Conservation (phyloP, 2,113 vertebrate species). For the Macrotus californicus region DNA sequence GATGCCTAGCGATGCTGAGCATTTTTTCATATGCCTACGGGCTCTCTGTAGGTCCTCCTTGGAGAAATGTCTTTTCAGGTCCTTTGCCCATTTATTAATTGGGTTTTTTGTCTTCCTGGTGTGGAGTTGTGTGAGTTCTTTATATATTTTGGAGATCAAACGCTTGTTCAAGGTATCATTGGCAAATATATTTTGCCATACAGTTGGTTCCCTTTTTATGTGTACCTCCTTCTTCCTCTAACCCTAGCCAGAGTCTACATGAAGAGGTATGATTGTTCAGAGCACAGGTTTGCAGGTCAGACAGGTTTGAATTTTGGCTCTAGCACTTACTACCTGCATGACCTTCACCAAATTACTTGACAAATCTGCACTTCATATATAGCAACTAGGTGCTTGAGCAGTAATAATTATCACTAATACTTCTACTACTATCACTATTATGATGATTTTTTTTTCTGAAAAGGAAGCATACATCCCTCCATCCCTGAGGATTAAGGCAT, state of each 20-base stretch:
- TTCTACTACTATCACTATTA: neutral
- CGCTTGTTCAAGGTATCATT: no score
- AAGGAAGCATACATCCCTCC: neutral
- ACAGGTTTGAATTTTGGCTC: neutral
- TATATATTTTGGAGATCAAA: no score
- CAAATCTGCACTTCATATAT: neutral
- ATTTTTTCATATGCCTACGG: no score
- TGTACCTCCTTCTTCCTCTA: neutral
- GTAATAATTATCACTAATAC: neutral
- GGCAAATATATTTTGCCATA: no score
- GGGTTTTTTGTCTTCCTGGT: no score
- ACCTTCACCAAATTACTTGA: slow-evolving; percentile 11
- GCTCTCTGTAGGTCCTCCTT: no score
- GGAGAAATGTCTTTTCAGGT: no score
- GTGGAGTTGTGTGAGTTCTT: no score
- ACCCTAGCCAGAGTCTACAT: neutral
- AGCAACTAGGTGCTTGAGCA: neutral
- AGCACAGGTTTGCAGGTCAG: neutral
- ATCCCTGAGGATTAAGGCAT: neutral
- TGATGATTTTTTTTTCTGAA: neutral
- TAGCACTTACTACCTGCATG: neutral
- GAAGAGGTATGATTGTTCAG: neutral
- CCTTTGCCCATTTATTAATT: no score
- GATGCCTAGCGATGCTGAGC: no score
- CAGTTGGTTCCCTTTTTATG: neutral